A percentile compares a stretch with the other conserved stretches of the same genome.
phyloP scores from a whole-genome alignment of 2,888 invertebrate genomes.

The Hirtodrosophila duncani region DNA sequence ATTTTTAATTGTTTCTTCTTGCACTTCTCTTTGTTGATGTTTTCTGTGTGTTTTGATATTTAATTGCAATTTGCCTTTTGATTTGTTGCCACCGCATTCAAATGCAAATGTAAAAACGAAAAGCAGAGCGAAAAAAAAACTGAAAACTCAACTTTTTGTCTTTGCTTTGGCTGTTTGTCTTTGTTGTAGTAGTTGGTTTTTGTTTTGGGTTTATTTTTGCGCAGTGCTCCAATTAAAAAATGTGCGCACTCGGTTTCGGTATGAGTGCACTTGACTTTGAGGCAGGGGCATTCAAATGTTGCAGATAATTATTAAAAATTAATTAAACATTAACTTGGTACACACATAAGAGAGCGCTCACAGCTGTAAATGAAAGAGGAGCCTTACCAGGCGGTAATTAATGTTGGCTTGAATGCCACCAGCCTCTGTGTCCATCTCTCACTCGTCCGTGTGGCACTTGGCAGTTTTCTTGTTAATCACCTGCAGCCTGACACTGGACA shows the following conservation, averaged over 20 bases:
- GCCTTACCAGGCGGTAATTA: too few relatives aligned
- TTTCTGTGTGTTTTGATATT: conserved; percentile 26
- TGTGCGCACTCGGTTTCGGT: conserved; percentile 34
- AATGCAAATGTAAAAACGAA: conserved; percentile 19
- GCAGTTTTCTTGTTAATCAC: conserved; percentile 54
- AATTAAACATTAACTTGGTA: conserved; percentile 51
- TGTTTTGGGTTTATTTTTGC: conserved; percentile 48
- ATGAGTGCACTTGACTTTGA: conserved; percentile 20
- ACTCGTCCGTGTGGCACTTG: conserved; percentile 41
- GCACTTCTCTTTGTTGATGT: neutral
- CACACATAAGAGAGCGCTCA: too few relatives aligned
- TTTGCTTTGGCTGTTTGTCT: conserved; percentile 8
- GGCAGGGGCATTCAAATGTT: conserved; percentile 13
- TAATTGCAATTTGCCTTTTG: conserved; percentile 28
- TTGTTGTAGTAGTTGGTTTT: conserved; percentile 30
- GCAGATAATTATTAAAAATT: conserved; percentile 54
- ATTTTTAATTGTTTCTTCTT: neutral
- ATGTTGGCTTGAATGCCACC: conserved; percentile 30
- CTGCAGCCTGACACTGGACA: conserved; percentile 26
- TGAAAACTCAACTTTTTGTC: neutral
- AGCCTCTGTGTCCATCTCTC: too few relatives aligned
- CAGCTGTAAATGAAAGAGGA: neutral
- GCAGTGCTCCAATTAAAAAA: conserved; percentile 59
- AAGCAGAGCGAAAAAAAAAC: conserved; percentile 16
- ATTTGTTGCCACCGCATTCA: conserved; percentile 32